A percentile compares a stretch with the other conserved stretches of the same genome.
Evolutionary conservation across 2,113 vertebrate genomes (phyloP).

Genomic region (Hippocampus zosterae): DNA sequence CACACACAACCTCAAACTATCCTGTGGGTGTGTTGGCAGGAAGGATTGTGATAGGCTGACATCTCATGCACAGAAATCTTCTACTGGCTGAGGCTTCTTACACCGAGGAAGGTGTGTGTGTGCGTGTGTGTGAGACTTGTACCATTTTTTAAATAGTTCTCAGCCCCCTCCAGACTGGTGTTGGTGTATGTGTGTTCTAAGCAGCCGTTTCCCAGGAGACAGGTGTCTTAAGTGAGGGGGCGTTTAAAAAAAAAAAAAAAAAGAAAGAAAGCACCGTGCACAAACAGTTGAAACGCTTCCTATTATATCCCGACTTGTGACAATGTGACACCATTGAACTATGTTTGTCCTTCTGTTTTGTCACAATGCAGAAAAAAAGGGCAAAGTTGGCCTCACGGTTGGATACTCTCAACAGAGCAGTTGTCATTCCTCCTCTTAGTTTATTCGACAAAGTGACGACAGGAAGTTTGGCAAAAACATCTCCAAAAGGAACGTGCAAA

Average conservation of each 20-base stretch:
- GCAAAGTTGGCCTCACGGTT: neutral
- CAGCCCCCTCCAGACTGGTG: slow-evolving; percentile 20
- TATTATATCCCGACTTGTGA: slow-evolving; percentile 37
- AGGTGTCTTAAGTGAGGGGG: slow-evolving; percentile 54
- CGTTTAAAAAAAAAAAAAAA: slow-evolving; percentile 33
- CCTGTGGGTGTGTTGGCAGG: slow-evolving; percentile 58
- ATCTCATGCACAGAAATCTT: slow-evolving; percentile 1
- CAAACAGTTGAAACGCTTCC: slow-evolving; percentile 47
- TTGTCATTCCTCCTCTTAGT: neutral
- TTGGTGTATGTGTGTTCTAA: slow-evolving; percentile 22
- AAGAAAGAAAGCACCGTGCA: slow-evolving; percentile 29
- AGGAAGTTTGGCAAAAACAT: neutral
- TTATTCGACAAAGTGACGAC: neutral
- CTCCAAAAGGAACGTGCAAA: neutral
- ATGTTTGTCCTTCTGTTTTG: slow-evolving; percentile 39
- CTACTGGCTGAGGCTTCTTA: slow-evolving; percentile 39
- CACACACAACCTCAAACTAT: slow-evolving; percentile 26
- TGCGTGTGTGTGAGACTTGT: slow-evolving; percentile 8
- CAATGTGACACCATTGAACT: neutral
- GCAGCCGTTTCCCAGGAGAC: slow-evolving; percentile 64
- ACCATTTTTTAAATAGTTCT: neutral
- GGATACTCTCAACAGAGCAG: neutral
- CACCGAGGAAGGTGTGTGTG: slow-evolving; percentile 11
- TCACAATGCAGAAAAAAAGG: neutral
- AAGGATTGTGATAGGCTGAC: slow-evolving; percentile 42